A percentile compares a stretch with the other conserved stretches of the same genome.
Evolutionary conservation across 2,797 vertebrate species (phyloP).

Genomic region (Decapterus maruadsi): DNA sequence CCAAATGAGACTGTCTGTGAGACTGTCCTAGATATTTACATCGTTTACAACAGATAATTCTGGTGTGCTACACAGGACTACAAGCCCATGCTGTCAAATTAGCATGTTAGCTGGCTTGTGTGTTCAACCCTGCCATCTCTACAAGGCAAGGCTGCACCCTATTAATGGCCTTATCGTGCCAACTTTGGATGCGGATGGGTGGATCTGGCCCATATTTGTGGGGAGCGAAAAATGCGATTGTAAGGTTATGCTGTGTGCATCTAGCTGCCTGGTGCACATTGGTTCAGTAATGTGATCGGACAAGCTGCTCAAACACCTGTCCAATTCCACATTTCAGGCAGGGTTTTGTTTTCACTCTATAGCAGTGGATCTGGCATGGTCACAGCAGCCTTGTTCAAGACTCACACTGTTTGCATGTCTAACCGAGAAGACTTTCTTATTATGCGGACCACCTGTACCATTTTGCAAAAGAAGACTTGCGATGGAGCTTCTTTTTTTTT

Average conservation of each 20-base stretch:
- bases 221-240: conserved; percentile 87
- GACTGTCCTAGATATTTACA: conserved; percentile 84
- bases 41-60: conserved; percentile 78
- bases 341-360: conserved; percentile 83
- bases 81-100: conserved; percentile 80
- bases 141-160: conserved; percentile 71
- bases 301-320: conserved; percentile 87
- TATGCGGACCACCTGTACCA: conserved; percentile 80
- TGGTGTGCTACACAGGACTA: conserved; percentile 73
- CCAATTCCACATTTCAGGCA: conserved; percentile 84
- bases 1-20: conserved; percentile 80
- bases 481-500: conserved; percentile 47
- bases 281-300: conserved; percentile 87
- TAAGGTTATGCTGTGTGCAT: conserved; percentile 88
- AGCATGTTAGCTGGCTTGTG: conserved; percentile 78
- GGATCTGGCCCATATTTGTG: conserved; percentile 77
- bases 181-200: conserved; percentile 76
- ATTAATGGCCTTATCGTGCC: conserved; percentile 79
- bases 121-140: conserved; percentile 65
- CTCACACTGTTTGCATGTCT: conserved; percentile 82
- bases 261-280: conserved; percentile 85
- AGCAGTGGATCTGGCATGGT: conserved; percentile 84
- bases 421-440: conserved; percentile 77
- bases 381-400: conserved; percentile 82
- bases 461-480: conserved; percentile 61